A percentile compares a stretch with the other conserved stretches of the same genome.
Conservation (phyloP, 1,140 invertebrate species). For the Theocolax elegans region DNA sequence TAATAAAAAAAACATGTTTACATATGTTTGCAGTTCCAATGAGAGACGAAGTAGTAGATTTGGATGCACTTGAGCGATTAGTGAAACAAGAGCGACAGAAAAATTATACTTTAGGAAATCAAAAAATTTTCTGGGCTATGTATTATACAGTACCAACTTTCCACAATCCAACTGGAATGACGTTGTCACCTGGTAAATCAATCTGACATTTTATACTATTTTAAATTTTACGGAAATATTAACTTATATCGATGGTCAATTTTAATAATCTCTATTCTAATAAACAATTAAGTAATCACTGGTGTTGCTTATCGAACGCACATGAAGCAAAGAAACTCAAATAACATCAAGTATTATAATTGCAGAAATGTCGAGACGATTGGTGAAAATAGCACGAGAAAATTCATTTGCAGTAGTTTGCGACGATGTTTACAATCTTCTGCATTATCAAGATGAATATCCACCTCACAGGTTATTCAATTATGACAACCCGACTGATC, state of each 20-base stretch:
- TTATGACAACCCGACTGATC: conserved; percentile 67
- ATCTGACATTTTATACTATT: no score
- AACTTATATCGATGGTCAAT: no score
- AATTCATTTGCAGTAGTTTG: conserved; percentile 71
- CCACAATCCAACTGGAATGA: conserved; percentile 75
- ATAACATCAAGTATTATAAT: no score
- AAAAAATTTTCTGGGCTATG: conserved; percentile 71
- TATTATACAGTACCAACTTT: conserved; percentile 75
- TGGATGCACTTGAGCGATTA: conserved; percentile 65
- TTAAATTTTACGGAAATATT: no score
- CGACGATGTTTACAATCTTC: conserved; percentile 77
- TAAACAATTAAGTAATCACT: no score
- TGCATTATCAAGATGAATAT: conserved; percentile 67
- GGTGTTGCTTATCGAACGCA: no score
- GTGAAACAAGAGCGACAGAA: conserved; percentile 53
- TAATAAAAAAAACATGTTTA: no score
- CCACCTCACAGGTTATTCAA: conserved; percentile 69
- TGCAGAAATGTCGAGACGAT: conserved; percentile 63
- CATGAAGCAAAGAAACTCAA: no score
- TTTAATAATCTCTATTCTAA: no score
- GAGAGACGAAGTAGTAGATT: conserved; percentile 69
- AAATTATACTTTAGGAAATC: conserved; percentile 53
- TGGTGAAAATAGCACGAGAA: conserved; percentile 70
- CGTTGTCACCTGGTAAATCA: conserved; percentile 66
- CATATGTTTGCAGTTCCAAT: conserved; percentile 70